Conservation (phyloP, 37 sponge, comb jelly and placozoan genomes). For the Petrosia ficiformis region DNA sequence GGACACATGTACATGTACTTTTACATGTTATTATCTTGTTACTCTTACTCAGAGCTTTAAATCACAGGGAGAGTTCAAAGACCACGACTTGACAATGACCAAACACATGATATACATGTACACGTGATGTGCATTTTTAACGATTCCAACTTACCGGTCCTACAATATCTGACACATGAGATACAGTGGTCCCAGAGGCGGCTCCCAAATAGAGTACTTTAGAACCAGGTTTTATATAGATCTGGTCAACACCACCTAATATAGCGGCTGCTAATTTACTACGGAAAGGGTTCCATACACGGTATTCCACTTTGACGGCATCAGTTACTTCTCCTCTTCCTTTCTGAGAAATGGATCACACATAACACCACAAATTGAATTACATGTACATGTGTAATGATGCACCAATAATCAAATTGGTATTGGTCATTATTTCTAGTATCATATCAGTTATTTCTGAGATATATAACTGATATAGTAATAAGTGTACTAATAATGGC, state of each 20-base stretch:
- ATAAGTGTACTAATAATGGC: no score
- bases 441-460: no score
- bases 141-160: constrained; percentile 78
- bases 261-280: constrained; percentile 98
- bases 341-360: not conserved
- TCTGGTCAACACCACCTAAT: constrained; percentile 91
- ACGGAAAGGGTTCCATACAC: constrained; percentile 99
- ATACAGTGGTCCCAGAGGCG: constrained; percentile 97
- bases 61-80: no score
- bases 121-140: not conserved
- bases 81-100: no score
- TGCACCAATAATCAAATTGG: no score
- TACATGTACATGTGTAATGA: no score
- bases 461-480: no score
- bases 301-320: constrained; percentile 89
- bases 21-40: no score
- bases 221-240: constrained; percentile 92
- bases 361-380: not conserved
- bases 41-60: no score
- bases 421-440: no score
- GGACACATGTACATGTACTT: no score
- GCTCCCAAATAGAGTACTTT: constrained; percentile 98
- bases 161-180: constrained; percentile 96
- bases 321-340: constrained; percentile 11
- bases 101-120: not conserved